Evolutionary conservation across 2,888 invertebrate species (phyloP).

Genomic region (Aethes cnicana): DNA sequence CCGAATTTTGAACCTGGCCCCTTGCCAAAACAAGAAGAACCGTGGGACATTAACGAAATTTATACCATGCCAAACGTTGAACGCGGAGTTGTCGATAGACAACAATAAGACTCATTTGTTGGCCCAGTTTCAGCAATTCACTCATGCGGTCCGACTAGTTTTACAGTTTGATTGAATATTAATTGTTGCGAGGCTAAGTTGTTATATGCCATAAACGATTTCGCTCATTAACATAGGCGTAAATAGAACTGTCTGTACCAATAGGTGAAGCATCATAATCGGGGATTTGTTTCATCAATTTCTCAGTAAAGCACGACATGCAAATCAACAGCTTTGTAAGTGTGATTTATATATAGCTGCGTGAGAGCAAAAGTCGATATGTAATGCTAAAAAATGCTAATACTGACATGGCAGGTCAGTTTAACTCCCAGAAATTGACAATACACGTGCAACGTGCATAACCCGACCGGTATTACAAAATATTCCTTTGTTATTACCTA

Average conservation of each 20-base stretch:
- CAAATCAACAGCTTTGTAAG: too few species aligned
- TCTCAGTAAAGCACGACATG: too few species aligned
- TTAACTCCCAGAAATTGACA: too few species aligned
- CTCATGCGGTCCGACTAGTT: slow-evolving; percentile 17
- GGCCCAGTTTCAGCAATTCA: slow-evolving; percentile 27
- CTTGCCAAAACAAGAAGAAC: slow-evolving; percentile 49
- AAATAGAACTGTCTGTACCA: slow-evolving; percentile 30
- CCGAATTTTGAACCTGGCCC: slow-evolving; percentile 55
- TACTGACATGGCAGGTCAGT: too few species aligned
- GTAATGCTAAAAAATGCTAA: too few species aligned
- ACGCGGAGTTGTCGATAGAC: slow-evolving; percentile 42
- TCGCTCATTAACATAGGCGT: slow-evolving; percentile 25
- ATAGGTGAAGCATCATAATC: too few species aligned
- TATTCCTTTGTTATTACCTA: too few species aligned
- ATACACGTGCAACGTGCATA: too few species aligned
- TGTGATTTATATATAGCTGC: too few species aligned
- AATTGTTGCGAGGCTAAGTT: slow-evolving; percentile 7
- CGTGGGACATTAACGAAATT: slow-evolving; percentile 52
- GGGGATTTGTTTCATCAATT: too few species aligned
- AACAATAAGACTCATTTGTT: slow-evolving; percentile 28
- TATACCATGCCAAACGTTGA: slow-evolving; percentile 41
- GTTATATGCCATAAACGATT: slow-evolving; percentile 19
- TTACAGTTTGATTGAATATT: slow-evolving; percentile 22
- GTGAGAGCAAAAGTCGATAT: too few species aligned
- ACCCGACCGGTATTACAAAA: too few species aligned